Conservation (phyloP, 2,113 vertebrate species). For the Oenanthe melanoleuca region DNA sequence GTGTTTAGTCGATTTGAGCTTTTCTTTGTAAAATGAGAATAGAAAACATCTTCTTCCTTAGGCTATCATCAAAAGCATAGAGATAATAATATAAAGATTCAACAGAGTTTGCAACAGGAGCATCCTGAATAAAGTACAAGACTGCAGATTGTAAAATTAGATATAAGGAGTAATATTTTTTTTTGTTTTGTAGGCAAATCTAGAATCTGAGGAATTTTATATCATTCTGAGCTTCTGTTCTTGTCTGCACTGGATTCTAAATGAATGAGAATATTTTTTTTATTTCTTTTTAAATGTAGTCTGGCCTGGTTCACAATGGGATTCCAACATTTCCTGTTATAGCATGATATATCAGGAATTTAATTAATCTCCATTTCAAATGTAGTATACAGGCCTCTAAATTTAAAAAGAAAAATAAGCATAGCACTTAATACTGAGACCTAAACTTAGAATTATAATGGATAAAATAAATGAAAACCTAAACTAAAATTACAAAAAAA, state of each 20-base stretch:
- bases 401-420: slow-evolving; percentile 36
- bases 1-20: neutral
- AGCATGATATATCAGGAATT: slow-evolving; percentile 37
- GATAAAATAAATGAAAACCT: neutral
- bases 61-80: neutral
- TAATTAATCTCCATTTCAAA: slow-evolving; percentile 28
- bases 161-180: neutral
- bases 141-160: neutral
- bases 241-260: neutral
- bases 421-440: neutral
- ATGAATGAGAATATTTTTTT: neutral
- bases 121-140: neutral
- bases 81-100: neutral
- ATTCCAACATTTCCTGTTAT: slow-evolving; percentile 6
- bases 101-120: neutral
- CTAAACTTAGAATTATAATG: slow-evolving; percentile 26
- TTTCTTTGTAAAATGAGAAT: neutral
- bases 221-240: neutral
- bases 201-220: neutral
- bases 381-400: neutral
- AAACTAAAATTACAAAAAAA: slow-evolving; percentile 18
- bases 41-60: neutral
- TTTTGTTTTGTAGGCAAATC: neutral
- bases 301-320: neutral
- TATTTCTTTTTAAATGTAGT: neutral